Percentiles rank a stretch among this genome's conserved stretches.
These are phyloP conservation scores for Zygogramma bicolorata DNA, from an alignment of 2,888 invertebrate species.

Conservation along the genomic window DNA sequence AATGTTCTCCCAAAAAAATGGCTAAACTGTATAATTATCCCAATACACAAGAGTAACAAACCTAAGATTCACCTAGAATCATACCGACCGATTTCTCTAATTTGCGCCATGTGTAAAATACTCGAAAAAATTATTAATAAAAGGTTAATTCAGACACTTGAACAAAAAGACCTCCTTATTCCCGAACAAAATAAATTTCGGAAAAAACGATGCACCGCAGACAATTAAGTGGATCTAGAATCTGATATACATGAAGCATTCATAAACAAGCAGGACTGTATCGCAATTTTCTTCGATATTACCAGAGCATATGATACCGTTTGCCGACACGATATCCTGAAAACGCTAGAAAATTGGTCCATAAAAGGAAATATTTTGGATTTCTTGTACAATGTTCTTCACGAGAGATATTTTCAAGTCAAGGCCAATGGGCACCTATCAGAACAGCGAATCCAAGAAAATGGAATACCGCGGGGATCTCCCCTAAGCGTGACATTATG, in stretches of 20 bases:
- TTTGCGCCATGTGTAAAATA: conserved; percentile 27
- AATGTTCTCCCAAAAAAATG: conserved; percentile 22
- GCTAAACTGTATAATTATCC: conserved; percentile 17
- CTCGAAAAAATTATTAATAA: conserved; percentile 37
- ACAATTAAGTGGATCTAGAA: conserved; percentile 34
- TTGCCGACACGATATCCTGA: conserved; percentile 18
- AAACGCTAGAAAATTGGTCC: conserved; percentile 11
- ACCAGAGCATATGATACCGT: conserved; percentile 34
- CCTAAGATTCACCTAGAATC: conserved; percentile 2
- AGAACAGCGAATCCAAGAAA: background rate
- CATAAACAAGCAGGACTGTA: conserved; percentile 22
- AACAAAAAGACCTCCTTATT: conserved; percentile 19
- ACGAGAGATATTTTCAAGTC: conserved; percentile 22
- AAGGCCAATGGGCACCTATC: conserved; percentile 21
- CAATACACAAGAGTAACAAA: conserved; percentile 26
- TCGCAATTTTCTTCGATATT: conserved; percentile 38
- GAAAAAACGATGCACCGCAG: conserved; percentile 19
- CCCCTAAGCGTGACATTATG: conserved; percentile 24
- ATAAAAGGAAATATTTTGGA: conserved; percentile 18
- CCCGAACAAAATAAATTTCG: conserved; percentile 31
- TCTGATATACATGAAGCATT: conserved; percentile 36
- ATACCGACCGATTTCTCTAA: conserved; percentile 39
- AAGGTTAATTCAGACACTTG: conserved; percentile 33
- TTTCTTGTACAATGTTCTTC: conserved; percentile 30
- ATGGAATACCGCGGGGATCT: conserved; percentile 34